Conservation (phyloP, 2,797 vertebrate species). For the Fundulus diaphanus region DNA sequence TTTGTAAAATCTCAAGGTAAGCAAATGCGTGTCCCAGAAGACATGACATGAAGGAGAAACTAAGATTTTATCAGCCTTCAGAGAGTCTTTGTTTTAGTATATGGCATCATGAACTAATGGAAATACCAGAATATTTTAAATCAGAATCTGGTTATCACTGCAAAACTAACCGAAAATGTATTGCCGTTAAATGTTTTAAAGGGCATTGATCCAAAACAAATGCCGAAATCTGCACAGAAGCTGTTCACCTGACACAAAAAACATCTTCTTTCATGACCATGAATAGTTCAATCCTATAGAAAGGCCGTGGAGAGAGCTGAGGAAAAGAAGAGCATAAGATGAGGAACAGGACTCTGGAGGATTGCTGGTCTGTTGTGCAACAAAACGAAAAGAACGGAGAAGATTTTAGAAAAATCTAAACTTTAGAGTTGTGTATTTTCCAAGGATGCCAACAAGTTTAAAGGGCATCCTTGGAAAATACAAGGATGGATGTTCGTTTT, state of each 20-base stretch:
- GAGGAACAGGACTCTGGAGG: neutral
- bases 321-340: neutral
- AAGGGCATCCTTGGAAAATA: too few relatives aligned
- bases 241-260: neutral
- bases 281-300: neutral
- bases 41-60: too few relatives aligned
- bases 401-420: neutral
- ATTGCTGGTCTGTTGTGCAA: neutral
- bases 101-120: neutral
- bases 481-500: too few relatives aligned
- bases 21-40: too few relatives aligned
- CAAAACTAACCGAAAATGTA: neutral
- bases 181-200: neutral
- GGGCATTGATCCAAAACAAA: neutral
- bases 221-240: neutral
- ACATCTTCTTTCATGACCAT: neutral
- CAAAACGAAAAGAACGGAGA: neutral
- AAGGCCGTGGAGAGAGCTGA: neutral
- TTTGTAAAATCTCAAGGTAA: too few relatives aligned
- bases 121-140: neutral
- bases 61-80: too few relatives aligned
- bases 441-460: neutral
- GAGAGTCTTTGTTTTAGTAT: too few relatives aligned
- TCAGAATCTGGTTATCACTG: neutral
- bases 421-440: neutral